Conservation (phyloP, 2,888 invertebrate genomes). For the Tenthredo mesomela region DNA sequence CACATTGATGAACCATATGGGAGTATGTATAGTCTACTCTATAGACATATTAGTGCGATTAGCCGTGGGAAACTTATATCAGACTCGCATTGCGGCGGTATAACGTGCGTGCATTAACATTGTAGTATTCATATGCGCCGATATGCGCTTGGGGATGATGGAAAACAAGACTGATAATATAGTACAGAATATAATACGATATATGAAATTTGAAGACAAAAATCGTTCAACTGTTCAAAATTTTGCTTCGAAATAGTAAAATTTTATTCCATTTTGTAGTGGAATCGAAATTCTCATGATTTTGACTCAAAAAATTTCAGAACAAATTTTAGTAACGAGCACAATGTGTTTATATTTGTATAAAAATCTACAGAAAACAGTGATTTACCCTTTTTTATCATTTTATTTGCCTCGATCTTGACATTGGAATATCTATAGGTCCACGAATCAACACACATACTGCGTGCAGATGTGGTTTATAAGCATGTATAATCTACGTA, state of each 20-base stretch:
- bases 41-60: neutral
- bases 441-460: neutral
- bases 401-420: neutral
- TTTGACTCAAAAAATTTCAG: too few relatives aligned
- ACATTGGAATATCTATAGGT: neutral
- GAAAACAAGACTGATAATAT: neutral
- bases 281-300: too few relatives aligned
- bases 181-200: neutral
- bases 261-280: too few relatives aligned
- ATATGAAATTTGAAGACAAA: neutral
- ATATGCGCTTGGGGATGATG: neutral
- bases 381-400: neutral
- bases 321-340: too few relatives aligned
- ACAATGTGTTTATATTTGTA: too few relatives aligned
- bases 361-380: neutral
- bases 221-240: neutral
- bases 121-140: neutral
- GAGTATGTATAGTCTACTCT: neutral
- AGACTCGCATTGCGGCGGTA: neutral
- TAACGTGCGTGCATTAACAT: neutral
- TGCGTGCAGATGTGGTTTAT: too few relatives aligned
- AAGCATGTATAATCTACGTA: neutral
- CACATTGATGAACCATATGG: neutral
- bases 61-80: constrained; percentile 15
- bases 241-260: neutral